These are phyloP conservation scores for Prunella himalayana DNA, from an alignment of 2,113 vertebrate species.

Conservation along the genomic window DNA sequence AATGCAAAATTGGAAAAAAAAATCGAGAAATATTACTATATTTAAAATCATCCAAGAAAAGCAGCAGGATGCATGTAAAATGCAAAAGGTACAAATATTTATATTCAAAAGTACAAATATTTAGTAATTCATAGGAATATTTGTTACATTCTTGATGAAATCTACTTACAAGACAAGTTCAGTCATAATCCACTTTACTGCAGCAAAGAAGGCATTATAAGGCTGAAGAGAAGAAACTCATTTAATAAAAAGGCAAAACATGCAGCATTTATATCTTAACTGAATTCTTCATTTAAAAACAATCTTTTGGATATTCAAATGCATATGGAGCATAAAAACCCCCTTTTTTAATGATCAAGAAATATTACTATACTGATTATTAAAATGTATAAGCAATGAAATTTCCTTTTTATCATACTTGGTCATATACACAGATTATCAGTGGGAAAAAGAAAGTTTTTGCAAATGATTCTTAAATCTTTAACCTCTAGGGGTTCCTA, in stretches of 20 bases:
- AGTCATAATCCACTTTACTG: constrained; percentile 93
- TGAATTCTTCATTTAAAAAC: constrained; percentile 42
- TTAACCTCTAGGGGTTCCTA: constrained; percentile 71
- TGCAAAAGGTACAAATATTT: background rate
- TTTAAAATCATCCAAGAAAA: background rate
- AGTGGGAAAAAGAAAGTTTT: constrained; percentile 30
- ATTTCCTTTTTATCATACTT: constrained; percentile 43
- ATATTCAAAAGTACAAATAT: background rate
- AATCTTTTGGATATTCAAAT: constrained; percentile 42
- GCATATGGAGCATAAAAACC: constrained; percentile 1
- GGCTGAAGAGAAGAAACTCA: constrained; percentile 81
- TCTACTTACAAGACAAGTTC: constrained; percentile 95
- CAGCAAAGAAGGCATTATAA: constrained; percentile 89
- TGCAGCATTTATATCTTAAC: constrained; percentile 29
- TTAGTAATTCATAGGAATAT: background rate
- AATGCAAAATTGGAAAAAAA: background rate
- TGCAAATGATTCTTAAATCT: constrained; percentile 56
- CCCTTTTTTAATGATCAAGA: background rate
- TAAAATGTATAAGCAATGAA: background rate
- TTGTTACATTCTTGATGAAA: background rate
- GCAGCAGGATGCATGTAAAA: background rate
- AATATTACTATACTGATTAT: constrained; percentile 28
- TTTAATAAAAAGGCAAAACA: constrained; percentile 55
- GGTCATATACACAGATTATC: constrained; percentile 32
- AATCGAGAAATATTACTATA: background rate